Percentiles rank a stretch among this genome's conserved stretches.
Conservation (phyloP, 1,140 invertebrate genomes). For the Stegodyphus dumicola region DNA sequence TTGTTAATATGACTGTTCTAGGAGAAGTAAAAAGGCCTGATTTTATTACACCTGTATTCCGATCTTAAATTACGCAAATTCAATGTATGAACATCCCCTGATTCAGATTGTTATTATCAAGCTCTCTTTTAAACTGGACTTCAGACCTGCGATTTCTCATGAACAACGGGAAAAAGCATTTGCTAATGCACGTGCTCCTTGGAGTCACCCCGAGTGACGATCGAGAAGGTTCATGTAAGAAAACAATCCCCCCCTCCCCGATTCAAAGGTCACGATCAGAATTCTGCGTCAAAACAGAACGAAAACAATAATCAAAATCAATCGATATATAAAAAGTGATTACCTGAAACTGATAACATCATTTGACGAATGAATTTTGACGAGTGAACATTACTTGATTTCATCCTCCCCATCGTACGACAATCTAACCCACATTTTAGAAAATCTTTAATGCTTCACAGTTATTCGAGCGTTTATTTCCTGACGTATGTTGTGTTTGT, state of each 20-base stretch:
- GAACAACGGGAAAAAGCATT: slow-evolving; percentile 7
- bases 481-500: slow-evolving; percentile 40
- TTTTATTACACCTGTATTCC: too few species aligned
- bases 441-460: neutral
- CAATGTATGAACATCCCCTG: neutral
- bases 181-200: slow-evolving; percentile 34
- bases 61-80: too few species aligned
- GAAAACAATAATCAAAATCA: slow-evolving; percentile 25
- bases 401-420: neutral
- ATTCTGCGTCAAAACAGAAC: slow-evolving; percentile 17
- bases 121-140: slow-evolving; percentile 36
- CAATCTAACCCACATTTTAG: neutral
- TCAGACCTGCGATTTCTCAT: slow-evolving; percentile 20
- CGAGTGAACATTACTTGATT: neutral
- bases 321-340: slow-evolving; percentile 41
- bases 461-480: neutral
- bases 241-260: slow-evolving; percentile 18
- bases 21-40: too few species aligned
- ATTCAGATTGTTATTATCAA: slow-evolving; percentile 1
- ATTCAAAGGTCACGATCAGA: slow-evolving; percentile 17
- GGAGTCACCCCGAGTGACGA: neutral
- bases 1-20: too few species aligned
- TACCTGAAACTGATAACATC: slow-evolving; percentile 2
- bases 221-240: slow-evolving; percentile 34
- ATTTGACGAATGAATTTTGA: neutral